phyloP scores from a whole-genome alignment of 2,797 vertebrate genomes.

The Ctenosaura bakeri region DNA sequence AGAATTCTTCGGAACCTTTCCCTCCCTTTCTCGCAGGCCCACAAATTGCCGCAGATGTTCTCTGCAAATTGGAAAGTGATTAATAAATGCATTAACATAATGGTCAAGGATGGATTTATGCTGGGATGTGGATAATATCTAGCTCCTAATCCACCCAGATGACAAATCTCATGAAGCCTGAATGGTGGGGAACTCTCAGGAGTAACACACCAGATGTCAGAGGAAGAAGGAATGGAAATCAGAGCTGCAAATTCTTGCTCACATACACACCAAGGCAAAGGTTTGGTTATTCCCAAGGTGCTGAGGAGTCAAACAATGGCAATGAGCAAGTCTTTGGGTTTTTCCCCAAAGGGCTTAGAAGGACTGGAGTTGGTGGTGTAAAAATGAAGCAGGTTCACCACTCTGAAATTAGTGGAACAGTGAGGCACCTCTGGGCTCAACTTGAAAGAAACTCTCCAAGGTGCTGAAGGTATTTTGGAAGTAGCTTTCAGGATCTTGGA shows the following conservation, averaged over 20 bases:
- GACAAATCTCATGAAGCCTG: slow-evolving; percentile 24
- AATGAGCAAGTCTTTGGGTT: background rate
- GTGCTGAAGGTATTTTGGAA: too few species aligned
- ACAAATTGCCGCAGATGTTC: slow-evolving; percentile 70
- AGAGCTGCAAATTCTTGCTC: too few species aligned
- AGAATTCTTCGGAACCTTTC: slow-evolving; percentile 58
- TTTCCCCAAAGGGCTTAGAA: background rate
- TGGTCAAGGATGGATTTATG: slow-evolving; percentile 62
- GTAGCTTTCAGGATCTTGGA: too few species aligned
- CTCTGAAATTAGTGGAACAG: too few species aligned
- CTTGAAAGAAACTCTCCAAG: too few species aligned
- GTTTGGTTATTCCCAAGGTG: too few species aligned
- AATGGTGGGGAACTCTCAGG: background rate
- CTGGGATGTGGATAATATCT: background rate
- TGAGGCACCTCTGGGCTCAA: too few species aligned
- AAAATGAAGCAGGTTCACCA: too few species aligned
- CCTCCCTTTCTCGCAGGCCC: slow-evolving; percentile 33
- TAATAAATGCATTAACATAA: slow-evolving; percentile 70
- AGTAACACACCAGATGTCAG: background rate
- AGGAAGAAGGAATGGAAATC: too few species aligned
- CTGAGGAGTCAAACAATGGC: background rate
- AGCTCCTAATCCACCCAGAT: slow-evolving; percentile 44
- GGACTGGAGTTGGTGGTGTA: too few species aligned
- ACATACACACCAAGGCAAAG: too few species aligned
- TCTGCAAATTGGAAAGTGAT: slow-evolving; percentile 67